phyloP scores from a whole-genome alignment of 2,888 invertebrate species.

The Parnassius glacialis region DNA sequence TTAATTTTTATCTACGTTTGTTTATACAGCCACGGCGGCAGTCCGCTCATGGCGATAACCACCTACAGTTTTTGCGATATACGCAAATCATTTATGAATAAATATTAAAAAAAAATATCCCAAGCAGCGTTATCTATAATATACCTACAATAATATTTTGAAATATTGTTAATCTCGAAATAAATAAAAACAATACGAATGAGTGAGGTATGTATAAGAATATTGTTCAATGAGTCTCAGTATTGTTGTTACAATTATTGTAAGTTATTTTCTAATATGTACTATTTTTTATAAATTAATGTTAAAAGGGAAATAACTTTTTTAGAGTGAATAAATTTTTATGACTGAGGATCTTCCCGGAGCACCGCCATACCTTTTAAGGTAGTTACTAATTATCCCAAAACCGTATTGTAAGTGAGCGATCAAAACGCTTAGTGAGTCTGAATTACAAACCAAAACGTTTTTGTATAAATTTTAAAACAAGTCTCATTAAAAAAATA shows the following conservation, averaged over 20 bases:
- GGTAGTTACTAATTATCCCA: slow-evolving; percentile 7
- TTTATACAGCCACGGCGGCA: slow-evolving; percentile 55
- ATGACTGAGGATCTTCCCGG: slow-evolving; percentile 1
- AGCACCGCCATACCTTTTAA: slow-evolving; percentile 19
- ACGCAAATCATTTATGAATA: slow-evolving; percentile 25
- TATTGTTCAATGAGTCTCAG: too few species aligned
- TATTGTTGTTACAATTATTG: too few species aligned
- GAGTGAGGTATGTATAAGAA: too few species aligned
- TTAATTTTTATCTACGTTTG: slow-evolving; percentile 50
- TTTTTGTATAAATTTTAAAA: too few species aligned
- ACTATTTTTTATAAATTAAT: too few species aligned
- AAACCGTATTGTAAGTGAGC: slow-evolving; percentile 39
- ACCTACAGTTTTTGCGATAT: slow-evolving; percentile 38
- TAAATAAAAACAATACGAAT: neutral
- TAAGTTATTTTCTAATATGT: too few species aligned
- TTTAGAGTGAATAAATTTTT: too few species aligned
- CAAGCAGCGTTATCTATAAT: slow-evolving; percentile 7
- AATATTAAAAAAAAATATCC: slow-evolving; percentile 6
- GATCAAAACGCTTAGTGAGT: slow-evolving; percentile 29
- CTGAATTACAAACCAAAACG: too few species aligned
- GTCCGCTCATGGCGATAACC: slow-evolving; percentile 37
- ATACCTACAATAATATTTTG: slow-evolving; percentile 3
- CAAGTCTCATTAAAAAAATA: too few species aligned
- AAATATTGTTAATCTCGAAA: neutral
- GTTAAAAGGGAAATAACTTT: too few species aligned